Conservation (phyloP, 2,888 invertebrate genomes). For the Hirtodrosophila alboralis region DNA sequence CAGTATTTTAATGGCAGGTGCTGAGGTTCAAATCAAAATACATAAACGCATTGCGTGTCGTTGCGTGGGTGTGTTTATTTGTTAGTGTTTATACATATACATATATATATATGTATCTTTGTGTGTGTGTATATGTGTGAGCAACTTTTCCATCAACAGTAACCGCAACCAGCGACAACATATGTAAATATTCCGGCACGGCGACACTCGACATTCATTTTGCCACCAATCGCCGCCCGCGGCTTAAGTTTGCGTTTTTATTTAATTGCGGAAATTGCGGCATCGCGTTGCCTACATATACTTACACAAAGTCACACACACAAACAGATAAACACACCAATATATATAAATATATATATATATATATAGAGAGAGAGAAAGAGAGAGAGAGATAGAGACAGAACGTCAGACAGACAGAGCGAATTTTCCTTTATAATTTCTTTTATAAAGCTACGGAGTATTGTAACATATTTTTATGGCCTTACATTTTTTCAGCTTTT, state of each 20-base stretch:
- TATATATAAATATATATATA: no score
- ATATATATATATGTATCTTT: constrained; percentile 7
- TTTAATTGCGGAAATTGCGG: constrained; percentile 79
- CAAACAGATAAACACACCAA: no score
- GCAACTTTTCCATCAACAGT: constrained; percentile 46
- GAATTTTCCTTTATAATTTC: constrained; percentile 68
- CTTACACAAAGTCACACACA: constrained; percentile 15
- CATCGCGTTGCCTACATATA: constrained; percentile 51
- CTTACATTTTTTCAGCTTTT: constrained; percentile 61
- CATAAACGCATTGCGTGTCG: constrained; percentile 76
- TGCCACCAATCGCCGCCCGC: constrained; percentile 41
- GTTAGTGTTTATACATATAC: constrained; percentile 4
- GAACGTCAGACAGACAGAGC: constrained; percentile 26
- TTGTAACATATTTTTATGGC: constrained; percentile 79
- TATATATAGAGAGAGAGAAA: no score
- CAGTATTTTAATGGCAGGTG: constrained; percentile 41
- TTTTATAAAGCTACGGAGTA: constrained; percentile 69
- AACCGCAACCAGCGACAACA: constrained; percentile 46
- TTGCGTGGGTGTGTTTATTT: constrained; percentile 41
- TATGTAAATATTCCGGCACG: constrained; percentile 72
- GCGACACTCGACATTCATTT: constrained; percentile 72
- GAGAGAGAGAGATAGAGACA: background rate
- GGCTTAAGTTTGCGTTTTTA: constrained; percentile 79
- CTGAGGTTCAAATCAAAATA: constrained; percentile 73
- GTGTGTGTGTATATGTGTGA: constrained; percentile 22